Evolutionary conservation across 2,113 vertebrate species (phyloP).

Genomic region (Gulo gulo): DNA sequence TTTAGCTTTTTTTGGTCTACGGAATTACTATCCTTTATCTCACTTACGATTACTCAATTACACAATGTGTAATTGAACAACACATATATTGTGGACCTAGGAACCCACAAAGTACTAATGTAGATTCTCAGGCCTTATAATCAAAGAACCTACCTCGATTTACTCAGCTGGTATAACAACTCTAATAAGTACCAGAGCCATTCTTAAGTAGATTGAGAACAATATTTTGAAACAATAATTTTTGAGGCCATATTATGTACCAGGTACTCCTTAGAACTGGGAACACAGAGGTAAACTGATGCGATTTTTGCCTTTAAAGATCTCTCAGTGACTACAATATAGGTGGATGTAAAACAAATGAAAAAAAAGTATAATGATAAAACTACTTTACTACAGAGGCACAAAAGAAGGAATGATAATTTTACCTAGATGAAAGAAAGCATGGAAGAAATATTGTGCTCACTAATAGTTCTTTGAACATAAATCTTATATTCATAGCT

Average conservation of each 20-base stretch:
- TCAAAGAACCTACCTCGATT: neutral
- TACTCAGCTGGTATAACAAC: neutral
- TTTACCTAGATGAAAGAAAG: neutral
- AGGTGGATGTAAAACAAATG: neutral
- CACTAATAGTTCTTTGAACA: neutral
- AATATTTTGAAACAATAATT: neutral
- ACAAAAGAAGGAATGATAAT: neutral
- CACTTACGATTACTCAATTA: no score
- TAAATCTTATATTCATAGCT: neutral
- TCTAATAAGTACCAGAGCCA: neutral
- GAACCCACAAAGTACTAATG: neutral
- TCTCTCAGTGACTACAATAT: neutral
- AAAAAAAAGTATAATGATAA: neutral
- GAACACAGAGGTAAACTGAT: neutral
- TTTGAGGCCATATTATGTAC: neutral
- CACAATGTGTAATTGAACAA: neutral
- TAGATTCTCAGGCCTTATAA: neutral
- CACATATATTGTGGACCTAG: neutral
- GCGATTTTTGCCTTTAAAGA: neutral
- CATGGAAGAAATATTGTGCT: neutral
- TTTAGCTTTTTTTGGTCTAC: neutral
- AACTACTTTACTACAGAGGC: neutral
- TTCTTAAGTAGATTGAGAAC: neutral
- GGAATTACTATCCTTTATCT: neutral
- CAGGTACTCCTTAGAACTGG: neutral